Evolutionary conservation across 2,797 vertebrate species (phyloP), one percentile per base, ranked within the genome.

Genomic region (Pelochelys cantorii): DNA sequence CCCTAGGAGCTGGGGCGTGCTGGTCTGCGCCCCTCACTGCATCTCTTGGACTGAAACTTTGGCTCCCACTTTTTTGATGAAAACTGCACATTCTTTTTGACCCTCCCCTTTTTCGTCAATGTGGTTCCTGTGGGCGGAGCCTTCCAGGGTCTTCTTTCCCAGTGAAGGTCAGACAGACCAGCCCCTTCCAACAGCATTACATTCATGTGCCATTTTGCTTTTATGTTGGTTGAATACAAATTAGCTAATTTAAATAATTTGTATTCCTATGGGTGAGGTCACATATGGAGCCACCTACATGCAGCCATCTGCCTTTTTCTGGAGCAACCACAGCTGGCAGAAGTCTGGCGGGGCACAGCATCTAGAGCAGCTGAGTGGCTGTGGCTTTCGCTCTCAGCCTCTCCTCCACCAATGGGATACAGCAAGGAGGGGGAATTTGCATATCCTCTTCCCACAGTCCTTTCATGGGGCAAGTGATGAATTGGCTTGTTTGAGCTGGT

Each of bases 161-260:
- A 23, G 12, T 11, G 6, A 75, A 25, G 2, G 37, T 27, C 74
- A 48, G 13, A 48, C 13, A 48, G 13, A 42, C 42, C 74, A 25
- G 25, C 25, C 74, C 25, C 13, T 14, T 52, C 22, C 42, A 48
- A 27, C 25, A 15, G 74, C 37, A 27, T 42, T 75, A 25, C 48
- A 75, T 25, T 25, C 23, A 75, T 25, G 27, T 13, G 25, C 23
- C 74, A 14, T 27, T 48, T 56, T 8, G 27, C 25, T 54, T 27
- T 59, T 18, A 10, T 29, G 12, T 53, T 20, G 11, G 15, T 34
- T 34, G 48, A 20, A 15, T 5, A 75, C 75, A 60, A 81, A 87
- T 79, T 2, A 68, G 42, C 81, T 92, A 18, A 52, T 93, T 94
- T 92, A 14, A 85, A 31, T 75, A 55, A 42, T 31, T 75, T 1